Evolutionary conservation across 2,113 vertebrate species (phyloP).

Genomic region (Rousettus leschenaultii): DNA sequence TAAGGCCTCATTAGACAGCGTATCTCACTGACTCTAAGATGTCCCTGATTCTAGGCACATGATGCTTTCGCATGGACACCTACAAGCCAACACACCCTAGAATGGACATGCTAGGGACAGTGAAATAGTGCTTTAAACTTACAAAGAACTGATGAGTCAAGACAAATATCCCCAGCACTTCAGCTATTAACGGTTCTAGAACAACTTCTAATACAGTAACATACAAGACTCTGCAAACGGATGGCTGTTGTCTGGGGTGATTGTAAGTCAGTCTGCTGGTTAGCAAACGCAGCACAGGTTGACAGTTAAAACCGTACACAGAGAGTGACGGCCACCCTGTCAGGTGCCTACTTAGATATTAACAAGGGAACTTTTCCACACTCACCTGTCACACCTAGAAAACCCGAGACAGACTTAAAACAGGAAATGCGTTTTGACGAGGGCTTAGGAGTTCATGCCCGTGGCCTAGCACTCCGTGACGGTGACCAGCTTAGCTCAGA

Average conservation of each 20-base stretch:
- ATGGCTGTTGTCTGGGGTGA: background rate
- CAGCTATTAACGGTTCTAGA: background rate
- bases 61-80: background rate
- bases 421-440: background rate
- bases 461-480: fast-evolving
- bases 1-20: background rate
- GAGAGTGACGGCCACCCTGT: background rate
- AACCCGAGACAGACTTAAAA: background rate
- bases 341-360: background rate
- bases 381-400: background rate
- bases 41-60: background rate
- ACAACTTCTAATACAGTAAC: background rate
- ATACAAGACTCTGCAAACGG: background rate
- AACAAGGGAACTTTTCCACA: background rate
- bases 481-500: background rate
- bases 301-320: background rate
- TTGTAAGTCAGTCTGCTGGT: background rate
- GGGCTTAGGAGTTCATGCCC: background rate
- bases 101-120: background rate
- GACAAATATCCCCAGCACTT: background rate
- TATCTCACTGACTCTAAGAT: background rate
- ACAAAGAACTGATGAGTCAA: background rate
- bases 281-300: background rate
- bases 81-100: background rate
- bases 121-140: background rate